Conservation (phyloP, 1,140 invertebrate genomes). For the Rhizoglyphus robini region DNA sequence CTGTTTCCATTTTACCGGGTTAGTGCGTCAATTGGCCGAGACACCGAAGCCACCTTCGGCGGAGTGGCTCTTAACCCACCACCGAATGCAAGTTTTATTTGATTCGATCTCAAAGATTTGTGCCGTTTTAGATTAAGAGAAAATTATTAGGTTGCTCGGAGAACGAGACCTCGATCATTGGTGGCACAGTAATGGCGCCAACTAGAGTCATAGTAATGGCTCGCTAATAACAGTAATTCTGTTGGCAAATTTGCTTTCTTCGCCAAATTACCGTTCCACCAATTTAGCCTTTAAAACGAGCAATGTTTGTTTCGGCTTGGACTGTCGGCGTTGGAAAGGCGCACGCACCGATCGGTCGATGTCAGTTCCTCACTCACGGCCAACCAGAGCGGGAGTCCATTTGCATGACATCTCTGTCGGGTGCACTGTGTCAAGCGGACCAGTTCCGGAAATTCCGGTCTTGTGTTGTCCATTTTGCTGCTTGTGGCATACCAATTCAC, state of each 20-base stretch:
- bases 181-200: not conserved
- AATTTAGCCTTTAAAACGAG: not conserved
- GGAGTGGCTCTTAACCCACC: not conserved
- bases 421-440: not conserved
- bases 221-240: conserved; percentile 7
- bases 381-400: no score
- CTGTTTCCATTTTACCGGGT: no score
- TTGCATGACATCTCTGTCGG: not conserved
- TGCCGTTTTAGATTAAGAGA: conserved; percentile 1
- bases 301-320: not conserved
- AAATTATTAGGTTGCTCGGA: not conserved
- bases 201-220: not conserved
- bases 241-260: not conserved
- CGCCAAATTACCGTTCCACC: not conserved
- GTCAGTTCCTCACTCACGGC: not conserved
- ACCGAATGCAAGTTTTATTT: not conserved
- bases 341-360: not conserved
- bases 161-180: no score
- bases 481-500: not conserved
- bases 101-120: conserved; percentile 12
- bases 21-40: no score
- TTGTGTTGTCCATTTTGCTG: not conserved
- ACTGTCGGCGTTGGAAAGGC: not conserved
- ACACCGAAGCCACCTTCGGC: not conserved
- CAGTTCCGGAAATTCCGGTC: not conserved